Conservation (phyloP, 1,140 invertebrate species). For the Pseudomyrmex concolor region DNA sequence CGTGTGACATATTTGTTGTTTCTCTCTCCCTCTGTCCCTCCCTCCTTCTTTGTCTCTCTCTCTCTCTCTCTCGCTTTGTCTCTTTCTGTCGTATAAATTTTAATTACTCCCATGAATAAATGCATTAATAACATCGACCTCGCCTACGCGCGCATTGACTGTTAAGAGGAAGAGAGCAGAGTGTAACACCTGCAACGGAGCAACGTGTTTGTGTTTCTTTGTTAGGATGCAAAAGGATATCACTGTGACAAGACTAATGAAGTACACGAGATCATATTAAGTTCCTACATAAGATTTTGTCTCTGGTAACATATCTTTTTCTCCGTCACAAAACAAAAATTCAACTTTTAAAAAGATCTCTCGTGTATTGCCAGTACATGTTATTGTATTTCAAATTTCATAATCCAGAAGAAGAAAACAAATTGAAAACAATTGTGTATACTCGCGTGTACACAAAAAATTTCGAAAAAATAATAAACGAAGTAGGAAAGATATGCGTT, state of each 20-base stretch:
- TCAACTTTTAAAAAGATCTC: background rate
- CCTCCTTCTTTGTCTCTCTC: background rate
- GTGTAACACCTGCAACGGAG: conserved; percentile 12
- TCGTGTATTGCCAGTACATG: background rate
- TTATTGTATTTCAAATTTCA: background rate
- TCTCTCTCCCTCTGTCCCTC: background rate
- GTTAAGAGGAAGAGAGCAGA: background rate
- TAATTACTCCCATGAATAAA: conserved; percentile 72
- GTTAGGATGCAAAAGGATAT: conserved; percentile 42
- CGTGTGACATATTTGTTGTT: background rate
- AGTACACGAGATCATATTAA: conserved; percentile 25
- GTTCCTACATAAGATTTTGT: background rate
- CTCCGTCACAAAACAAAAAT: background rate
- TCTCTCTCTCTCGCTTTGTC: background rate
- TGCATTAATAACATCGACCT: conserved; percentile 68
- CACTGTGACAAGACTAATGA: conserved; percentile 49
- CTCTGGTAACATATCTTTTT: background rate
- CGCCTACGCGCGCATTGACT: conserved; percentile 49
- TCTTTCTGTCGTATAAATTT: conserved; percentile 63
- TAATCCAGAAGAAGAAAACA: background rate
- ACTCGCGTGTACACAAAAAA: background rate
- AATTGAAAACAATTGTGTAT: background rate
- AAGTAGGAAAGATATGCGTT: background rate
- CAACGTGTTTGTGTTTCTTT: conserved; percentile 26
- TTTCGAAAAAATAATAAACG: background rate